Base-by-base conservation (phyloP, 1,140 invertebrate genomes). In the Hydropsyche tenuis region DNA sequence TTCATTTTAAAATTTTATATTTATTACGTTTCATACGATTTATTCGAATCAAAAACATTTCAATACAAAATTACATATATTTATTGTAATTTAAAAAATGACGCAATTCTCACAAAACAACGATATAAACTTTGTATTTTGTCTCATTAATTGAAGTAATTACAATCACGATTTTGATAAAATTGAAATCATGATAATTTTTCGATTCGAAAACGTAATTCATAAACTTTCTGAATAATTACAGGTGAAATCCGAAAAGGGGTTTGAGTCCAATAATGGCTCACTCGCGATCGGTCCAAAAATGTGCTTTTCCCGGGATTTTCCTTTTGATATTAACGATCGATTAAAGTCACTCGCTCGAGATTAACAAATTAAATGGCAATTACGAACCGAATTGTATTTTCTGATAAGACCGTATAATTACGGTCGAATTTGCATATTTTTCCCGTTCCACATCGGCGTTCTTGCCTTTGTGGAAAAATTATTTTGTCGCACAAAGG, bases 331-430 rank as follows among this genome's bases (percentile, higher is more conserved):
- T 60, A 60, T 60, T 25, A 60, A 20, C 20, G 23, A 60, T 60
- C 56, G 56, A 60, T 60, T 60, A 53, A 53, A 53, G 48, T 60
- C 22, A 20, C 23, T 60, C 56, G 56, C 48, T 53, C n/a, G 18
- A 27, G 56, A 60, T 60, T 60, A 60, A 60, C 56, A 60, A 60
- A 60, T 60, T 60, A 60, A 60, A 60, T 60, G 56, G 56, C 56
- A 60, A 60, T 60, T 60, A 60, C 56, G 56, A 60, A 14, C 23
- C 56, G 56, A 60, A 60, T 60, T 60, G 56, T 60, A 60, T 60
- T n/a, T 60, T 60, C 22, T 27, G 56, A 60, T 23, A 60, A 60
- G 22, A 60, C 56, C 56, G 56, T 60, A 60, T 60, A 60, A 60
- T 60, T 60, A 60, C 23, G 9, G 22, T 12, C 5, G 56, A 48